Base-by-base conservation (phyloP, 1,140 invertebrate genomes). In the Drosophila pseudoananassae region DNA sequence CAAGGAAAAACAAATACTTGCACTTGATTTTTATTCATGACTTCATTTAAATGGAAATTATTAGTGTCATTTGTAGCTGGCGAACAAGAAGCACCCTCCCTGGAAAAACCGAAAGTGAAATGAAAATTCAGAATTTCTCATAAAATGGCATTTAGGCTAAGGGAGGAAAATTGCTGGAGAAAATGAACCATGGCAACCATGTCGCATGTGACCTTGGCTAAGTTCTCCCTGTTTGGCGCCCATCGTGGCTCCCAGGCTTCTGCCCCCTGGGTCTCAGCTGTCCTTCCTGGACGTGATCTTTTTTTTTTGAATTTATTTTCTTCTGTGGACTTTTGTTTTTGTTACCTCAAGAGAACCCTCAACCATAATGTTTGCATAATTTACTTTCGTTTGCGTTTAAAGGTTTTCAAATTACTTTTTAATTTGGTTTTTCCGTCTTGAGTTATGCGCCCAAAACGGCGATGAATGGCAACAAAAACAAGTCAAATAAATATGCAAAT, bases 321-420 rank as follows among this genome's bases (percentile, higher is more conserved):
- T 27, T 27, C 0, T 2, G 10, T 12, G 15, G 23, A 46, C n/a
- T 5, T 49, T 52, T 71, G 38, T 65, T 58, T 56, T 72, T 57
- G 58, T 51, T 55, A 27, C 55, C 38, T 63, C 69, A 51, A 59
- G 58, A 68, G 69, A 53, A 55, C 31, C 51, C 66, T 70, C 31
- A 61, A 77, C 83, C 83, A 79, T 83, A 88, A 88, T 88, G 83
- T 83, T 88, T 88, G 76, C 83, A 88, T 88, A 88, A 88, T 88
- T 88, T 88, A 88, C 83, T 88, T 83, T 68, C 82, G 65, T 84
- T 85, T 78, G 82, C 77, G 82, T 88, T 87, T 87, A 87, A 88
- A 88, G 83, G 83, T 88, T 88, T 88, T 76, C 74, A 88, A 88
- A 88, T 88, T 78, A 88, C 83, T 88, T 88, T 88, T 88, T 88